Conservation (phyloP, 2,113 vertebrate genomes). For the Coreoperca whiteheadi region DNA sequence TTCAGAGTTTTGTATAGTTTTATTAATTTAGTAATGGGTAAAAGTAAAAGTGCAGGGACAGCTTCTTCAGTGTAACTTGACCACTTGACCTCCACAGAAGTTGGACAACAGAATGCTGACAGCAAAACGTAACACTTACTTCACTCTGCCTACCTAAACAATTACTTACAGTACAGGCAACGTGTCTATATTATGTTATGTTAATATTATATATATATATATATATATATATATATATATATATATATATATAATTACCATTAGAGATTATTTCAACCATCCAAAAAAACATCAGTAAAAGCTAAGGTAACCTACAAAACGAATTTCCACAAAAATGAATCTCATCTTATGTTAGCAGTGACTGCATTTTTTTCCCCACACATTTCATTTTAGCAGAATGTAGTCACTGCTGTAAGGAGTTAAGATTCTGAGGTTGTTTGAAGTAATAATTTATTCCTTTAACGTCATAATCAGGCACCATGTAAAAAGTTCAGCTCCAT, state of each 20-base stretch:
- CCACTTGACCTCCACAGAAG: background rate
- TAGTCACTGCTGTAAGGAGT: conserved; percentile 50
- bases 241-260: background rate
- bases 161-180: background rate
- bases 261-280: background rate
- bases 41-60: background rate
- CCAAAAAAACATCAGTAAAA: background rate
- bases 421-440: conserved; percentile 77
- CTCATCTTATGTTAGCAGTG: background rate
- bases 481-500: conserved; percentile 94
- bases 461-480: conserved; percentile 90
- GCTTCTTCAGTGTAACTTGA: background rate
- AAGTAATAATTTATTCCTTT: conserved; percentile 88
- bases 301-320: background rate
- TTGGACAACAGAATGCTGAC: background rate
- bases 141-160: background rate
- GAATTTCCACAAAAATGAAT: background rate
- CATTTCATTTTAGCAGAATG: background rate
- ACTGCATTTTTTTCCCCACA: background rate
- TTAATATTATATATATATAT: too few species aligned
- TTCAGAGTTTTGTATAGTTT: background rate
- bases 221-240: too few species aligned
- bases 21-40: background rate
- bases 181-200: background rate
- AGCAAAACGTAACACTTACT: background rate